These are phyloP conservation scores for Rhyacichthys aspro DNA, from an alignment of 2,797 vertebrate genomes.

Conservation along the genomic window DNA sequence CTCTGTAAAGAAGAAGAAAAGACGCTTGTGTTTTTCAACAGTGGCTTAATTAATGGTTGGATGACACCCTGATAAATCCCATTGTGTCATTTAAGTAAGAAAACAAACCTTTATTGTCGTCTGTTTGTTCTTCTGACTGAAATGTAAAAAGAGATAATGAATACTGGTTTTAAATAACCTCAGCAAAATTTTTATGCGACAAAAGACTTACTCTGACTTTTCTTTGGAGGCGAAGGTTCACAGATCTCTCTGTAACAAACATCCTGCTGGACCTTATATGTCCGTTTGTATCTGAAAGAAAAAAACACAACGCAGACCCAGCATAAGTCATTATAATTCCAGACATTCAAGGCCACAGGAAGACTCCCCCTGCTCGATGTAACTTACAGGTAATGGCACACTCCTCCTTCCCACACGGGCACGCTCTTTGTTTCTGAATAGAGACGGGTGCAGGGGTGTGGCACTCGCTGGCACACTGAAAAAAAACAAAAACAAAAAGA, in stretches of 20 bases:
- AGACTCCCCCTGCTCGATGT: background rate
- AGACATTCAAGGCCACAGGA: constrained; percentile 2
- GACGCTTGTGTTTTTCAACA: constrained; percentile 16
- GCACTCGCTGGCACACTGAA: constrained; percentile 90
- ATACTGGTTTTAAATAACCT: constrained; percentile 12
- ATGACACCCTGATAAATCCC: background rate
- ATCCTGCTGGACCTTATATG: constrained; percentile 92
- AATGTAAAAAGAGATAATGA: constrained; percentile 19
- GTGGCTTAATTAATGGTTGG: background rate
- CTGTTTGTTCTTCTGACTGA: constrained; percentile 77
- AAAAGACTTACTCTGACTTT: constrained; percentile 79
- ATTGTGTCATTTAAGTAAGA: background rate
- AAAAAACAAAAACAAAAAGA: background rate
- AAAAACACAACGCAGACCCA: constrained; percentile 9
- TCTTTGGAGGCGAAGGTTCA: constrained; percentile 74
- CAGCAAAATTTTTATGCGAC: background rate
- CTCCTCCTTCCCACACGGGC: constrained; percentile 91
- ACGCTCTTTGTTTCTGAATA: constrained; percentile 94
- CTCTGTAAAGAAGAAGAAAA: constrained; percentile 36
- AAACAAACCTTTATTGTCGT: constrained; percentile 75
- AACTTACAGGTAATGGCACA: constrained; percentile 95
- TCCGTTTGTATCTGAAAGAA: constrained; percentile 87
- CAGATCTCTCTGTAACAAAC: constrained; percentile 94
- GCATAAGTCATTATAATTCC: constrained; percentile 4
- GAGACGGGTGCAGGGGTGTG: constrained; percentile 91